phyloP scores from a whole-genome alignment of 2,888 invertebrate genomes.

The Tenthredo livida region DNA sequence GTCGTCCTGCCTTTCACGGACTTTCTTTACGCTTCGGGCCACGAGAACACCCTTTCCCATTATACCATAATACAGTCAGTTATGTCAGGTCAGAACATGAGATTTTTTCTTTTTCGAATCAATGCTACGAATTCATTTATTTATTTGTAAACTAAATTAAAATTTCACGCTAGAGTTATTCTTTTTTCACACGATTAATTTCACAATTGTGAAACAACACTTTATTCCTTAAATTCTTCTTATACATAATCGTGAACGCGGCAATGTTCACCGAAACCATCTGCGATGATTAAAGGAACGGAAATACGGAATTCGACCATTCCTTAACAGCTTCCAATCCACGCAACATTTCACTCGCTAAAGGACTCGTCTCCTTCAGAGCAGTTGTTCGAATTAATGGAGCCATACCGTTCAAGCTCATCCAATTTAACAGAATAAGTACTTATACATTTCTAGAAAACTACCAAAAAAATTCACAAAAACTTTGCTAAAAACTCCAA shows the following conservation, averaged over 20 bases:
- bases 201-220: not conserved
- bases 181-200: not conserved
- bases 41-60: not conserved
- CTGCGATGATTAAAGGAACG: not conserved
- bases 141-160: not conserved
- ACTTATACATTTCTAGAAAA: not conserved
- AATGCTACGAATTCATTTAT: not conserved
- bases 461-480: not conserved
- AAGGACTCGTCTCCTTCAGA: not conserved
- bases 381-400: not conserved
- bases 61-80: not conserved
- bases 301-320: not conserved
- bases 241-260: not conserved
- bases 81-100: not conserved
- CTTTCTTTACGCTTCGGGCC: not conserved
- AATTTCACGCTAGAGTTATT: not conserved
- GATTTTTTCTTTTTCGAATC: not conserved
- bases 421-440: not conserved
- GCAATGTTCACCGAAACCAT: not conserved
- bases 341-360: constrained; percentile 20
- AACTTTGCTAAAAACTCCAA: too few species aligned
- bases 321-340: not conserved
- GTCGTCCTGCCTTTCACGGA: constrained; percentile 5
- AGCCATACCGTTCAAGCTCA: not conserved
- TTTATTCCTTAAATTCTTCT: not conserved